These are phyloP conservation scores for Triplophysa siluroides DNA, from an alignment of 2,113 vertebrate genomes.

Conservation along the genomic window DNA sequence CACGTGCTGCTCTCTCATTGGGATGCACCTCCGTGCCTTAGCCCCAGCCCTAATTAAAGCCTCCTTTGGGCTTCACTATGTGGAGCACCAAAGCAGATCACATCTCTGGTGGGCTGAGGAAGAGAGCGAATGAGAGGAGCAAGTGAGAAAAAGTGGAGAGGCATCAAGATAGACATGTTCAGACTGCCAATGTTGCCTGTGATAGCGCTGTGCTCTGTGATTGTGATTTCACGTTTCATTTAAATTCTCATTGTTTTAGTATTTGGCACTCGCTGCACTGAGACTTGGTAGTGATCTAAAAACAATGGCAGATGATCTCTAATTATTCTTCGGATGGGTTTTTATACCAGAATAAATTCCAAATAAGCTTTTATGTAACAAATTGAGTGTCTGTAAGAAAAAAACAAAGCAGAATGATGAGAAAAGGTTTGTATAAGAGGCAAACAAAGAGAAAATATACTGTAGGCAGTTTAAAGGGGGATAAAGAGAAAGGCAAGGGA, in stretches of 20 bases:
- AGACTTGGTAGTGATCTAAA: not conserved
- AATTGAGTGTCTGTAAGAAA: not conserved
- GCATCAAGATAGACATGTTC: slow-evolving; percentile 17
- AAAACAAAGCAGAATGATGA: not conserved
- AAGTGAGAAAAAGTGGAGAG: not conserved
- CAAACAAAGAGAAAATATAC: slow-evolving; percentile 2
- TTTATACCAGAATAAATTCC: not conserved
- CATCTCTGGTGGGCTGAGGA: slow-evolving; percentile 55
- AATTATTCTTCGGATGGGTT: not conserved
- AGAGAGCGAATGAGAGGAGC: slow-evolving; percentile 7
- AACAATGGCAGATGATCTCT: not conserved
- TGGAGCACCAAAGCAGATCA: slow-evolving; percentile 62
- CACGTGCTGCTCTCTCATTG: slow-evolving; percentile 38
- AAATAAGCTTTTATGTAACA: not conserved
- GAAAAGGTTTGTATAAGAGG: not conserved
- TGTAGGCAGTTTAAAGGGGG: not conserved
- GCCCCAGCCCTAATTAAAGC: slow-evolving; percentile 59
- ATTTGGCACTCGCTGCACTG: not conserved
- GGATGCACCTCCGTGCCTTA: slow-evolving; percentile 38
- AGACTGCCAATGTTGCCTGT: slow-evolving; percentile 12
- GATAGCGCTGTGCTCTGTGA: not conserved
- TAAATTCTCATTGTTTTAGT: slow-evolving; percentile 12
- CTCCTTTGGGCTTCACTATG: slow-evolving; percentile 55
- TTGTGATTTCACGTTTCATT: not conserved
- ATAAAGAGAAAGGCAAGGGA: not conserved